These are phyloP conservation scores for Hermodice carunculata DNA, from an alignment of 2,888 invertebrate species.

Conservation along the genomic window DNA sequence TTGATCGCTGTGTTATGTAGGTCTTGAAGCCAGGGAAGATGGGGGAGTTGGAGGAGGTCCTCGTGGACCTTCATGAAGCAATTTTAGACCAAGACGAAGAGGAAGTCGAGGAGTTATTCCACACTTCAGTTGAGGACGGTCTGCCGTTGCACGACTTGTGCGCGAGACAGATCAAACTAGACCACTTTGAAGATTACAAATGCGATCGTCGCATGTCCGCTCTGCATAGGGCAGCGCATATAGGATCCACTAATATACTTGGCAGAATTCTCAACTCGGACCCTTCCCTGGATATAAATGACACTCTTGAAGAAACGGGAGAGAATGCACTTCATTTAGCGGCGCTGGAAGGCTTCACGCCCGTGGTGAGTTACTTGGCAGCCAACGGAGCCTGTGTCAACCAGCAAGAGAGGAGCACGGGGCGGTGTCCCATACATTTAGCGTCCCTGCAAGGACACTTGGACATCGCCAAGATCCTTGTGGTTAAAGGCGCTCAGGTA, in stretches of 20 bases:
- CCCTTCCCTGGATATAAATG: constrained; percentile 18
- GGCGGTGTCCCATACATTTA: neutral
- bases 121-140: constrained; percentile 9
- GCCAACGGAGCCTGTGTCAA: neutral
- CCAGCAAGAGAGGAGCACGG: constrained; percentile 1
- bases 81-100: constrained; percentile 33
- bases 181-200: constrained; percentile 21
- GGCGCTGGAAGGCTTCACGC: neutral
- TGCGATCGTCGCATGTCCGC: constrained; percentile 19
- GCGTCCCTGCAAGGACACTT: neutral
- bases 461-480: neutral
- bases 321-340: constrained; percentile 4
- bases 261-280: too few species aligned
- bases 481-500: constrained; percentile 6
- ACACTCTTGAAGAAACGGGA: constrained; percentile 10
- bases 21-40: too few species aligned
- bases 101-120: constrained; percentile 25
- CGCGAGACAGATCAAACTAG: constrained; percentile 18
- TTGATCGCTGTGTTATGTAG: too few species aligned
- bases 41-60: constrained; percentile 19
- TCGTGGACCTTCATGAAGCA: constrained; percentile 32
- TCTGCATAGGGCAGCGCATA: constrained; percentile 30
- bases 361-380: neutral
- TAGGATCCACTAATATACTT: constrained; percentile 21
- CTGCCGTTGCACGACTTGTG: neutral